Percentiles rank a stretch among this genome's conserved stretches.
phyloP scores from a whole-genome alignment of 2,888 invertebrate species.

The Amitus sp. region DNA sequence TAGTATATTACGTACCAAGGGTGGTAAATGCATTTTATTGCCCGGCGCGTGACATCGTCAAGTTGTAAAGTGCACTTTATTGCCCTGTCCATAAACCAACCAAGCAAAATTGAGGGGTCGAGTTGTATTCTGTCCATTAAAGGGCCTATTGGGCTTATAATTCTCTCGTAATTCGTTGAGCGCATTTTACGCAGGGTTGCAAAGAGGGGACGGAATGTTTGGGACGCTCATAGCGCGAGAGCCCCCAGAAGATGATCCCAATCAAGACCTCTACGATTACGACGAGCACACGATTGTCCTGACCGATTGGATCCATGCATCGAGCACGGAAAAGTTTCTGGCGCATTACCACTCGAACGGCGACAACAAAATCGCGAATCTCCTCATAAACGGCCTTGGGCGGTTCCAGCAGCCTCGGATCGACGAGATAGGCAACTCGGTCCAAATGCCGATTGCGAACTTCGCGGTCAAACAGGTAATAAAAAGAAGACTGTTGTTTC shows the following conservation, averaged over 20 bases:
- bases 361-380: constrained; percentile 83
- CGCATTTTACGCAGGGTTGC: constrained; percentile 74
- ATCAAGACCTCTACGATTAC: constrained; percentile 78
- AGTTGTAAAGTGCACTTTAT: no score
- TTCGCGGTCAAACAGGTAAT: constrained; percentile 76
- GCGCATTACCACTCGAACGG: constrained; percentile 87
- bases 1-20: no score
- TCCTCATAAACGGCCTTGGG: constrained; percentile 86
- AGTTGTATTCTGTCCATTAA: no score
- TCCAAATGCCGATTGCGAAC: constrained; percentile 71
- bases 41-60: no score
- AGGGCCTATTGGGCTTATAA: no score
- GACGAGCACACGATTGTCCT: constrained; percentile 83
- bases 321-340: constrained; percentile 79
- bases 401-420: constrained; percentile 67
- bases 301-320: constrained; percentile 84
- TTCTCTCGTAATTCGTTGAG: no score
- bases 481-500: neutral
- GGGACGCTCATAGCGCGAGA: constrained; percentile 81
- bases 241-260: constrained; percentile 73
- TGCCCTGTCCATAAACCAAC: no score
- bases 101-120: no score
- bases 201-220: constrained; percentile 86
- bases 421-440: constrained; percentile 58
- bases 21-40: no score